phyloP scores from a whole-genome alignment of 37 sponge, comb jelly and placozoan species.

The Dysidea cf. avara region DNA sequence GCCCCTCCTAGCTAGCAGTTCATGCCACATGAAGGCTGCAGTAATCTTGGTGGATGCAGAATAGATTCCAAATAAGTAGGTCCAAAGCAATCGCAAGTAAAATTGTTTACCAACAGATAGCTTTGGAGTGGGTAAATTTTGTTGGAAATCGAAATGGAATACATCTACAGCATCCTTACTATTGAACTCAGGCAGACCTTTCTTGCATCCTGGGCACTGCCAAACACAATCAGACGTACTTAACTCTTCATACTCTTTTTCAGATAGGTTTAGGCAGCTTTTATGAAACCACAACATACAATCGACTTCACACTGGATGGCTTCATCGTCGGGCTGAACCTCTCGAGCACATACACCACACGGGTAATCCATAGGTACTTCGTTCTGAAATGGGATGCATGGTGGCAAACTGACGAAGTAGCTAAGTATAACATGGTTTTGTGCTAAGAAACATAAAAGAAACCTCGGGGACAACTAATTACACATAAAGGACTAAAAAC shows the following conservation, averaged over 20 bases:
- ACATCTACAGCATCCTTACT: conserved; percentile 11
- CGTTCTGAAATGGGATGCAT: too few species aligned
- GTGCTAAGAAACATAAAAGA: too few species aligned
- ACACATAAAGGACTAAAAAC: not conserved
- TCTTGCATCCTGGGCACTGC: conserved; percentile 19
- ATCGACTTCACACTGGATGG: conserved; percentile 33
- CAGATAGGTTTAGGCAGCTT: conserved; percentile 6
- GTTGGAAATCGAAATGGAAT: conserved; percentile 62
- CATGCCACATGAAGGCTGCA: conserved; percentile 51
- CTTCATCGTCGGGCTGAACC: conserved; percentile 14
- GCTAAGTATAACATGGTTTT: too few species aligned
- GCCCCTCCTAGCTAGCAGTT: conserved; percentile 29
- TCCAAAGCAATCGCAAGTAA: conserved; percentile 26
- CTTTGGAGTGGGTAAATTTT: conserved; percentile 57
- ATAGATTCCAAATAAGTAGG: conserved; percentile 29
- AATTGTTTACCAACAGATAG: conserved; percentile 27
- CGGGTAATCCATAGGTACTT: conserved; percentile 3
- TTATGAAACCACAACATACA: conserved; percentile 28
- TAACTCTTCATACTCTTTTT: not conserved
- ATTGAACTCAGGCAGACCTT: conserved; percentile 7
- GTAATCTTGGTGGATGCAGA: conserved; percentile 33
- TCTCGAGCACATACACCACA: conserved; percentile 37
- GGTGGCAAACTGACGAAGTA: too few species aligned
- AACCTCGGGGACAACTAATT: not conserved
- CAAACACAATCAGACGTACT: conserved; percentile 1